These are phyloP conservation scores for Formicarius rufipectus DNA, from an alignment of 2,113 vertebrate genomes.

Conservation along the genomic window DNA sequence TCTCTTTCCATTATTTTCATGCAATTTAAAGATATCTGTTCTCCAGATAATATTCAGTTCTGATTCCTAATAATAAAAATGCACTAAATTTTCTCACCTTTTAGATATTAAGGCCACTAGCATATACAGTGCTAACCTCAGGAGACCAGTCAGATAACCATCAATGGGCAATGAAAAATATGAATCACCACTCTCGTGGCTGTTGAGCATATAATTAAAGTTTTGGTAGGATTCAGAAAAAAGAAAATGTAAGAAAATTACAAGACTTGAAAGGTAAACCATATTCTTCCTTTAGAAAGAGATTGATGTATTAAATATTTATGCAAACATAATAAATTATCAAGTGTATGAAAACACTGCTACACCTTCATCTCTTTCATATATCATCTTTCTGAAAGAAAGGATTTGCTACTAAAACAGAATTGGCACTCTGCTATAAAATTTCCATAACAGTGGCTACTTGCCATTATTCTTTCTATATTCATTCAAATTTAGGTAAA, in stretches of 20 bases:
- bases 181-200: background rate
- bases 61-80: background rate
- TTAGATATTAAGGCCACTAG: background rate
- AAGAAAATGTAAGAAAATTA: constrained; percentile 38
- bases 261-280: constrained; percentile 51
- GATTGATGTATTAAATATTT: constrained; percentile 76
- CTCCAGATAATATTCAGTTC: background rate
- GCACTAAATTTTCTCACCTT: background rate
- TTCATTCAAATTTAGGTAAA: constrained; percentile 43
- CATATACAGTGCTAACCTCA: background rate
- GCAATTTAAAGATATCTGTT: background rate
- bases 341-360: constrained; percentile 71
- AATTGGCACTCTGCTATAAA: constrained; percentile 15
- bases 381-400: constrained; percentile 51
- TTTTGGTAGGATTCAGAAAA: constrained; percentile 23
- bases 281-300: constrained; percentile 56
- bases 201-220: constrained; percentile 29
- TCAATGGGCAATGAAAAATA: background rate
- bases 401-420: constrained; percentile 45
- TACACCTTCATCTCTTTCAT: constrained; percentile 66
- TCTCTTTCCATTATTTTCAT: background rate
- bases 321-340: constrained; percentile 74
- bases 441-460: constrained; percentile 15
- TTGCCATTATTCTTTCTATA: constrained; percentile 1
- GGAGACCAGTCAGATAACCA: background rate